These are phyloP conservation scores for Lophura nycthemera DNA, from an alignment of 2,113 vertebrate species.

Conservation along the genomic window DNA sequence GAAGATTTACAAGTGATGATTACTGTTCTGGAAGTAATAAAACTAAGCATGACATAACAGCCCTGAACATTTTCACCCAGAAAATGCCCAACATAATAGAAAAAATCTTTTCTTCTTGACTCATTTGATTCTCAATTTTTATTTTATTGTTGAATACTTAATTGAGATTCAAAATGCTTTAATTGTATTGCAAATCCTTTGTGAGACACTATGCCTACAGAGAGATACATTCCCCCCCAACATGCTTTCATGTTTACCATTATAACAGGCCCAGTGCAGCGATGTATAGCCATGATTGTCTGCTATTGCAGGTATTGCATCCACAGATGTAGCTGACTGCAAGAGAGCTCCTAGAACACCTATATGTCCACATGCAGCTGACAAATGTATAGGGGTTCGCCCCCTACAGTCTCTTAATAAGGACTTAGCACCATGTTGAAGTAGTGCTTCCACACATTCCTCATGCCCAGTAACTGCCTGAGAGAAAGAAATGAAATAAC, in stretches of 20 bases:
- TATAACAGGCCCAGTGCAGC: conserved; percentile 98
- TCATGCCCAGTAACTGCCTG: conserved; percentile 97
- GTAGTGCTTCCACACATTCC: conserved; percentile 94
- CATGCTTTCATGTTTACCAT: conserved; percentile 81
- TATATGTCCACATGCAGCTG: conserved; percentile 93
- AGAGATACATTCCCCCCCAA: no score
- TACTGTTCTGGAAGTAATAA: neutral
- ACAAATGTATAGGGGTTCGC: conserved; percentile 92
- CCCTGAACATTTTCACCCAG: neutral
- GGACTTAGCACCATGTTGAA: conserved; percentile 93
- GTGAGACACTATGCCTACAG: neutral
- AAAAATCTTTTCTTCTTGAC: neutral
- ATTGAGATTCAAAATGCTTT: neutral
- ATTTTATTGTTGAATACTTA: neutral
- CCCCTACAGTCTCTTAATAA: conserved; percentile 90
- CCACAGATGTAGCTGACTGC: conserved; percentile 87
- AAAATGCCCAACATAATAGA: neutral
- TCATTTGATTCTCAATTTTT: neutral
- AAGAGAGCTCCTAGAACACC: conserved; percentile 93
- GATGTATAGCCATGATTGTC: conserved; percentile 98
- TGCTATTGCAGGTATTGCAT: conserved; percentile 84
- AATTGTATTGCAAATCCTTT: neutral
- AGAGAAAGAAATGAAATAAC: neutral
- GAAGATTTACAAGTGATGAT: neutral
- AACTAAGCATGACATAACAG: neutral